Conservation (phyloP, 2,113 vertebrate genomes). For the Ovis aries region ARS-UI_Ramb_v3.0 NC_056058.1:54537001-54537500, state of each 20-base stretch:
- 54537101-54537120: neutral
- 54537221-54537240: neutral
- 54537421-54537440: neutral
- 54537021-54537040: neutral
- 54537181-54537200: neutral
- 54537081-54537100: neutral
- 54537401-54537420: neutral
- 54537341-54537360: neutral
- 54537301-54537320: constrained; percentile 36
- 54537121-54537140: neutral
- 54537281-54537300: neutral
- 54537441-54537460: neutral
- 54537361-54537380: neutral
- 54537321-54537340: constrained; percentile 35
- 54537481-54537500: neutral
- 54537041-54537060: neutral
- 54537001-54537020: neutral
- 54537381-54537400: neutral
- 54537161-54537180: neutral
- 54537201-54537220: neutral
- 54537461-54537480: neutral
- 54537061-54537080: neutral
- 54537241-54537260: neutral
- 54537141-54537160: neutral
- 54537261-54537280: neutral